A percentile compares a stretch with the other conserved stretches of the same genome.
Conservation (phyloP, 2,113 vertebrate species). For the Pleuronectes platessa region DNA sequence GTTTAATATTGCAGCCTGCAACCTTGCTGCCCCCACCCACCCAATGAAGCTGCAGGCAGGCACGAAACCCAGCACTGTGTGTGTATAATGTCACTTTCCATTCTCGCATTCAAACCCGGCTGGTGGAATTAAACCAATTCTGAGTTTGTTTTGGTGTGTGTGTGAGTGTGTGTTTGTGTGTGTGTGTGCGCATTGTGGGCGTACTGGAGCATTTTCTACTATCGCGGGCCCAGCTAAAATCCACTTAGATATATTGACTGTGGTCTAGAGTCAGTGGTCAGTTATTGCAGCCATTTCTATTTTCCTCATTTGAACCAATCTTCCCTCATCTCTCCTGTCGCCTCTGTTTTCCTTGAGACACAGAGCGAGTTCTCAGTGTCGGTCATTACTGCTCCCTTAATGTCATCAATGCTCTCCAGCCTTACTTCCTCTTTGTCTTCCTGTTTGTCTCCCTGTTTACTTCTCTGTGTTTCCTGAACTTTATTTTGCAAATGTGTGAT, state of each 20-base stretch:
- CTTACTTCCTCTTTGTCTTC: conserved; percentile 9
- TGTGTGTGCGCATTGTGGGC: conserved; percentile 28
- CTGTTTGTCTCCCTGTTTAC: neutral
- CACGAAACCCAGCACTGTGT: conserved; percentile 74
- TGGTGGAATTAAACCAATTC: conserved; percentile 84
- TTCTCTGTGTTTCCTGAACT: neutral
- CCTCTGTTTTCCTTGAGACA: conserved; percentile 46
- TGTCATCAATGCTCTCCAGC: conserved; percentile 30
- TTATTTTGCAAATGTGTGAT: neutral
- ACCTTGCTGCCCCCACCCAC: conserved; percentile 85
- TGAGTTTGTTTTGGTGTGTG: conserved; percentile 68
- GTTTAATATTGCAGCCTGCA: conserved; percentile 89
- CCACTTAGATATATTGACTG: conserved; percentile 81
- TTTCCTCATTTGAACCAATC: conserved; percentile 65
- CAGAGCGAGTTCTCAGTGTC: conserved; percentile 36
- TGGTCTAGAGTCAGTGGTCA: conserved; percentile 77
- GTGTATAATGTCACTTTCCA: conserved; percentile 85
- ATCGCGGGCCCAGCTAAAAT: conserved; percentile 68
- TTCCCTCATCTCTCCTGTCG: conserved; percentile 51
- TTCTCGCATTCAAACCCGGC: conserved; percentile 81
- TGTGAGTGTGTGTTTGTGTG: conserved; percentile 11
- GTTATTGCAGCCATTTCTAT: conserved; percentile 79
- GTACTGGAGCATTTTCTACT: conserved; percentile 58
- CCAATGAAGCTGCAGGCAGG: conserved; percentile 85
- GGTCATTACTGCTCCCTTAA: conserved; percentile 49